Conservation (phyloP, 2,797 vertebrate genomes). For the Acanthurus leucopareius region DNA sequence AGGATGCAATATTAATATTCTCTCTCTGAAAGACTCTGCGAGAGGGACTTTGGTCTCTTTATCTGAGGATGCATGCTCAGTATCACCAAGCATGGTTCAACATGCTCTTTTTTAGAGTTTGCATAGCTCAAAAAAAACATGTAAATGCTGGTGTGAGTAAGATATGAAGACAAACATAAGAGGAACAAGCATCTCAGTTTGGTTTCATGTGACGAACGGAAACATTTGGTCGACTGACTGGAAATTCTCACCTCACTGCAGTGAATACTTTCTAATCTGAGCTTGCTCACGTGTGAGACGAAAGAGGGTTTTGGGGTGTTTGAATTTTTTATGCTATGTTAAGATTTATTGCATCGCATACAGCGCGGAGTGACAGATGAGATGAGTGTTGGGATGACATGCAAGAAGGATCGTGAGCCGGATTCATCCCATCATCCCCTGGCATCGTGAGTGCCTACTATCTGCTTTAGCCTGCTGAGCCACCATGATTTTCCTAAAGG, state of each 20-base stretch:
- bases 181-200: neutral
- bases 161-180: neutral
- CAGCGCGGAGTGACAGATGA: constrained; percentile 20
- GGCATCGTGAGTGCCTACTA: constrained; percentile 54
- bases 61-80: constrained; percentile 1
- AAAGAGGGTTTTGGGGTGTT: neutral
- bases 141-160: neutral
- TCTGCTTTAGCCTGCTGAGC: constrained; percentile 54
- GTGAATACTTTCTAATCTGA: constrained; percentile 4
- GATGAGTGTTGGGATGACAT: constrained; percentile 39
- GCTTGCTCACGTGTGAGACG: constrained; percentile 9
- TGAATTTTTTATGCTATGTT: constrained; percentile 4
- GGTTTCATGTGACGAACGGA: neutral
- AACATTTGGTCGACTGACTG: neutral
- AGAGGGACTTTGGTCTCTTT: neutral
- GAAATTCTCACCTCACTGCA: neutral
- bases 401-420: constrained; percentile 40
- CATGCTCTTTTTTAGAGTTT: neutral
- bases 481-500: constrained; percentile 31
- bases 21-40: too few relatives aligned
- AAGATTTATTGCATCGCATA: constrained; percentile 2
- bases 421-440: constrained; percentile 59
- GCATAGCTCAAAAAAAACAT: neutral
- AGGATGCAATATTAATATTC: too few relatives aligned
- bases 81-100: neutral